Evolutionary conservation across 2,797 vertebrate species (phyloP).

Genomic region (Mus minutoides): DNA sequence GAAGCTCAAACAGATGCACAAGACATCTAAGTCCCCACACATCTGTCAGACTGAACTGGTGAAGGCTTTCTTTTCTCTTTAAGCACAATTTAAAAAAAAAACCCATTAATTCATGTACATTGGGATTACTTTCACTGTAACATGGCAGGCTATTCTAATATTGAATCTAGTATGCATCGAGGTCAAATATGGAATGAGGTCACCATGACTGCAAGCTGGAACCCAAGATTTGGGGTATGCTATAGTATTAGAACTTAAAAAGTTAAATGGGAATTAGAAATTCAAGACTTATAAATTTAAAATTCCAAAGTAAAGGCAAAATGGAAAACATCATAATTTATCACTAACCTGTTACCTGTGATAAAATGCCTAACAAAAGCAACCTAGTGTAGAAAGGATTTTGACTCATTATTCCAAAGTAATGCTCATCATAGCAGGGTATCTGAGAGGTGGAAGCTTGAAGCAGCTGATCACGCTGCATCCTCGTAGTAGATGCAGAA

Average conservation of each 20-base stretch:
- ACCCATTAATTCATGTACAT: not conserved
- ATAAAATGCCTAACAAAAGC: not conserved
- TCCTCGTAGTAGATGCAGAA: not conserved
- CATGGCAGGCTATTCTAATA: not conserved
- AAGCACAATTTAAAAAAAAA: not conserved
- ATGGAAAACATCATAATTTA: constrained; percentile 1
- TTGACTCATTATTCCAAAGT: not conserved
- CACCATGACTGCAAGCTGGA: not conserved
- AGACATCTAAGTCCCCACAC: not conserved
- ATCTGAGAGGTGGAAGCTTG: not conserved
- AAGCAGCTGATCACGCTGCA: not conserved
- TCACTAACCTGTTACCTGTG: not conserved
- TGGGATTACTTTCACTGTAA: not conserved
- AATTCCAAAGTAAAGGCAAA: constrained; percentile 19
- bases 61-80: not conserved
- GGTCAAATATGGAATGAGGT: not conserved
- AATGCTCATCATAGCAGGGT: not conserved
- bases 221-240: not conserved
- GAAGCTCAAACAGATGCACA: not conserved
- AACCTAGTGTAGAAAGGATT: not conserved
- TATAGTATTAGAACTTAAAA: not conserved
- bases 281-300: not conserved
- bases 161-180: not conserved
- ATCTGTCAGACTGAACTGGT: not conserved
- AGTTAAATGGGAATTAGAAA: not conserved